These are phyloP conservation scores for Chorisops tibialis DNA, from an alignment of 2,888 invertebrate species.

Conservation along the genomic window DNA sequence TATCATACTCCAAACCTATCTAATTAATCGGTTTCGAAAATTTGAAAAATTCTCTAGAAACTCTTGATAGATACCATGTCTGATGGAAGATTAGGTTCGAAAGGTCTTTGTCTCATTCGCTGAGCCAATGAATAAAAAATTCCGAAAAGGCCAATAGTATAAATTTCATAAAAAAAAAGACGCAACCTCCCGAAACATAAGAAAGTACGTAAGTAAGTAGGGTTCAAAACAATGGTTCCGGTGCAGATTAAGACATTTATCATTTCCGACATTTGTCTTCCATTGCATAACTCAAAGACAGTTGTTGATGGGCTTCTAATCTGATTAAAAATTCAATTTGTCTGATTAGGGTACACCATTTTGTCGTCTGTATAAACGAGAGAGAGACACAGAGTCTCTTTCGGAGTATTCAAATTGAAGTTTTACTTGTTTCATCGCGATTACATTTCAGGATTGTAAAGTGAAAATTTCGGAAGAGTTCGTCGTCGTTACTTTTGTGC, in stretches of 20 bases:
- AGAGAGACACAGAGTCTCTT: no score
- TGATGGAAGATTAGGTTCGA: not conserved
- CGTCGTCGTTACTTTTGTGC: no score
- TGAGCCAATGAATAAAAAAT: not conserved
- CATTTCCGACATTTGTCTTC: not conserved
- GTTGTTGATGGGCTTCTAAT: constrained; percentile 28
- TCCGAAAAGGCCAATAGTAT: no score
- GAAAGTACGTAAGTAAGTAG: not conserved
- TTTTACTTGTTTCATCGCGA: no score
- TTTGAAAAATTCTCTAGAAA: not conserved
- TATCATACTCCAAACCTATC: no score
- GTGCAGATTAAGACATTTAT: constrained; percentile 26
- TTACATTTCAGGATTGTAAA: no score
- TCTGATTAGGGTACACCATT: constrained; percentile 25
- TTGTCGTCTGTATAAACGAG: not conserved
- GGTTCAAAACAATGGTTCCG: constrained; percentile 1
- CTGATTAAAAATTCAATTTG: constrained; percentile 34
- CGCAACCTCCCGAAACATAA: not conserved
- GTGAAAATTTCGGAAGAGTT: no score
- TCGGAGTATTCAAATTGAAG: no score
- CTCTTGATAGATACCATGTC: not conserved
- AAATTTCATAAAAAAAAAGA: not conserved
- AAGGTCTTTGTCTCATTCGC: not conserved
- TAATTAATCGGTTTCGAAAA: no score
- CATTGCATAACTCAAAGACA: constrained; percentile 6